Percentiles rank a stretch among this genome's conserved stretches.
Evolutionary conservation across 2,113 vertebrate genomes (phyloP).

Genomic region (Malaclemys terrapin): DNA sequence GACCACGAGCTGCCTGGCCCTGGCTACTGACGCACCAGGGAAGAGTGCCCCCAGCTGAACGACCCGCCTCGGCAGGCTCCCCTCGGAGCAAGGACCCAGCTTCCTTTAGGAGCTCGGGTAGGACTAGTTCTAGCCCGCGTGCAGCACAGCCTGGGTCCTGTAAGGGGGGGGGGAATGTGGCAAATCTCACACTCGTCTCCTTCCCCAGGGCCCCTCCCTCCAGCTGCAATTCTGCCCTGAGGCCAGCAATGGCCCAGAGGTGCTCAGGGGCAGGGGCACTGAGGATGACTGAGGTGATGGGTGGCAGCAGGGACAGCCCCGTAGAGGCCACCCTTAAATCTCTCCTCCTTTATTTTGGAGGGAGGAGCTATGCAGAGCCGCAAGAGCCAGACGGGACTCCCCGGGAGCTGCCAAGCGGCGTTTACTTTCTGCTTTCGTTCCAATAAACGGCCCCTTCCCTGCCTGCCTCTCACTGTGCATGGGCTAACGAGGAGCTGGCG

Average conservation of each 20-base stretch:
- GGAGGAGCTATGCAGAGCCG: not conserved
- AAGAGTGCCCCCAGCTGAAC: not conserved
- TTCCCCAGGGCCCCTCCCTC: not conserved
- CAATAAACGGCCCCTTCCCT: not conserved
- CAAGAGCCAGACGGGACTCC: not conserved
- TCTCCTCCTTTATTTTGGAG: not conserved
- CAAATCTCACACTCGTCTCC: not conserved
- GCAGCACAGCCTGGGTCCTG: too few species aligned
- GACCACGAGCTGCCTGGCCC: not conserved
- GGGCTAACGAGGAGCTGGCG: too few species aligned
- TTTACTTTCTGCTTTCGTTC: not conserved
- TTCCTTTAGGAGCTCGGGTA: not conserved
- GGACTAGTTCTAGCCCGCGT: not conserved
- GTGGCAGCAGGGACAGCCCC: too few species aligned
- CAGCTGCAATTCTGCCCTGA: not conserved
- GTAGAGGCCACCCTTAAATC: too few species aligned
- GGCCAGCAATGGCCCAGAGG: not conserved
- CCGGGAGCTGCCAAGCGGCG: not conserved
- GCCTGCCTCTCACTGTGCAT: not conserved
- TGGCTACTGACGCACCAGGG: not conserved
- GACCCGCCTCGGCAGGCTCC: not conserved
- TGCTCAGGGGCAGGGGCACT: not conserved
- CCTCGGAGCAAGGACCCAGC: not conserved
- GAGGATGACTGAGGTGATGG: not conserved
- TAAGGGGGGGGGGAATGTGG: not conserved